phyloP scores from a whole-genome alignment of 2,888 invertebrate species.

The Enchytraeus crypticus region DNA sequence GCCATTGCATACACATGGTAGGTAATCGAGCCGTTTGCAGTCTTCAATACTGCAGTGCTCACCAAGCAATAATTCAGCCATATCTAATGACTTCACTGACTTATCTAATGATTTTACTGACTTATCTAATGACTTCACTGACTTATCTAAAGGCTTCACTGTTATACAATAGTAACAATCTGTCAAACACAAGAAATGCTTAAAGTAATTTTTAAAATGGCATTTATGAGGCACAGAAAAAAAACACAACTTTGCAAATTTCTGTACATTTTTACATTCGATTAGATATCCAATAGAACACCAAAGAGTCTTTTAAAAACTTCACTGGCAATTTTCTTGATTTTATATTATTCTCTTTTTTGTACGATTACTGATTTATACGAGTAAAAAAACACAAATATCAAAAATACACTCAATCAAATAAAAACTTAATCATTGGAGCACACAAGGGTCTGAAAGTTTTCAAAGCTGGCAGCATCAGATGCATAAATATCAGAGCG shows the following conservation, averaged over 20 bases:
- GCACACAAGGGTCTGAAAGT: no score
- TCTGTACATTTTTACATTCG: background rate
- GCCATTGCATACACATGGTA: constrained; percentile 40
- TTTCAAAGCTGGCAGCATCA: no score
- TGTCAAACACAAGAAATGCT: background rate
- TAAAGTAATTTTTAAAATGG: background rate
- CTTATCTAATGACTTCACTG: no score
- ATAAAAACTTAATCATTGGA: no score
- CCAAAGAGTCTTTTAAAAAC: background rate
- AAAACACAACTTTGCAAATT: background rate
- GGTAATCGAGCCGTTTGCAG: constrained; percentile 39
- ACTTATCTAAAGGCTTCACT: background rate
- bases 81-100: no score
- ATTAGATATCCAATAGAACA: background rate
- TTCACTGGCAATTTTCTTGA: no score
- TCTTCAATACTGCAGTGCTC: constrained; percentile 31
- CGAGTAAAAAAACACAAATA: no score
- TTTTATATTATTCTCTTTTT: no score
- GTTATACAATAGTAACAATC: background rate
- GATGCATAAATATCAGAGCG: no score
- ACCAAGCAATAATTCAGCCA: constrained; percentile 38
- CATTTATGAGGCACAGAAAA: background rate
- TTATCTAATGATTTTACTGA: no score
- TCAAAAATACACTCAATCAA: no score
- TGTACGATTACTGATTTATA: no score